Base-by-base conservation (phyloP, 2,888 invertebrate species). In the Ophraella communa region DNA sequence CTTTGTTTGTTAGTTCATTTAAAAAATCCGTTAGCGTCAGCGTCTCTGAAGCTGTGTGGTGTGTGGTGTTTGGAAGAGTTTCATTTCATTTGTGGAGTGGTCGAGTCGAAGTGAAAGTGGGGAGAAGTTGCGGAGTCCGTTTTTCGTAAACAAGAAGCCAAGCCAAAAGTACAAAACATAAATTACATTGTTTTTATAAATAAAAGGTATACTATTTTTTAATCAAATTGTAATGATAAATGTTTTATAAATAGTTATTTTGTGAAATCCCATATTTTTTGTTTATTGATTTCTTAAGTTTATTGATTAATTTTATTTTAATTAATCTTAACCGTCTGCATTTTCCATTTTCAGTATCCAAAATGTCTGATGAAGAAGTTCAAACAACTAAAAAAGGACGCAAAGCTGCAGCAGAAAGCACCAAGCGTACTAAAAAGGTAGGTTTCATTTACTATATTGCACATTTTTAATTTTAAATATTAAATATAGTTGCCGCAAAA, bases 331-430 rank as follows among this genome's bases (percentile, higher is more conserved):
- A n/a, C n/a, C n/a, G n/a, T n/a, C n/a, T 39, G 5, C 4, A 39
- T 55, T 44, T 23, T 23, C 5, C 5, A 3, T 45, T 57, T 51
- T 17, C 27, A 60, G 60, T 1, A 27, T 20, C n/a, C 44, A 65
- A 64, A 58, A 68, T 68, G 68, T 68, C 68, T 53, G 68, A 68
- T 56, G 68, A 68, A 44, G 68, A 68, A 59, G 68, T 68, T 64
- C 63, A 68, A 65, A 65, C 65, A 5, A 68, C 65, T 14, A 68
- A 68, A 47, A 65, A 65, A 47, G 68, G 68, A 10, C 68, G 68
- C 56, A 68, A 68, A 64, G 59, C 62, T 8, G 64, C 65, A 47
- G 59, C 61, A 42, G 65, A 68, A 62, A 53, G 57, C 49, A 66
- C 65, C 4, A 68, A 68, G 62, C 68, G 68, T 18, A 59, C 68